phyloP scores from a whole-genome alignment of 1,140 invertebrate species.

The Nasonia vitripennis region DNA sequence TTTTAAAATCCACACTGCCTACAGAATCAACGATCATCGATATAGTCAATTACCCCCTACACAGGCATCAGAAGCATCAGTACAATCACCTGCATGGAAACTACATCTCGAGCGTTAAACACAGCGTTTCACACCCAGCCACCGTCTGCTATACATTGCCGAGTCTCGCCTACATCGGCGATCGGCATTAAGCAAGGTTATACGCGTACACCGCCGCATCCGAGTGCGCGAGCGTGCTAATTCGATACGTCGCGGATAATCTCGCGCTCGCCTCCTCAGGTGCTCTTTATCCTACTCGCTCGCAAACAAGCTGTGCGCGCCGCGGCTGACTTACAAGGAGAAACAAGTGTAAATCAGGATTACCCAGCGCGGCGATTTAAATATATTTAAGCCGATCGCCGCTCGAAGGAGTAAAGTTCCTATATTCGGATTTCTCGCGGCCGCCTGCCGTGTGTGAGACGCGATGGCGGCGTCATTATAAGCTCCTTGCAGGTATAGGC shows the following conservation, averaged over 20 bases:
- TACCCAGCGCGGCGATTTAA: constrained; percentile 60
- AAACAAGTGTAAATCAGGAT: constrained; percentile 64
- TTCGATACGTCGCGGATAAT: constrained; percentile 30
- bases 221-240: background rate
- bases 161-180: background rate
- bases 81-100: background rate
- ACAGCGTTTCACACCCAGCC: background rate
- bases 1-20: too few species aligned
- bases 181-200: background rate
- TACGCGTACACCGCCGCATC: background rate
- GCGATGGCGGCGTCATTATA: background rate
- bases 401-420: background rate
- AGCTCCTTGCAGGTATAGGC: too few species aligned
- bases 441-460: too few species aligned
- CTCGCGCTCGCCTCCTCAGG: background rate
- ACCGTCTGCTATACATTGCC: background rate
- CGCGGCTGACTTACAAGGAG: constrained; percentile 54
- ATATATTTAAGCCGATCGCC: constrained; percentile 60
- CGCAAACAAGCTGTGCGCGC: background rate
- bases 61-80: background rate
- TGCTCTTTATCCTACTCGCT: background rate
- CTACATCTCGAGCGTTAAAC: background rate
- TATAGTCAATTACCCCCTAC: background rate
- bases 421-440: background rate
- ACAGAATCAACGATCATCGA: too few species aligned